phyloP scores from a whole-genome alignment of 2,797 vertebrate genomes.

The Ibycter americanus region DNA sequence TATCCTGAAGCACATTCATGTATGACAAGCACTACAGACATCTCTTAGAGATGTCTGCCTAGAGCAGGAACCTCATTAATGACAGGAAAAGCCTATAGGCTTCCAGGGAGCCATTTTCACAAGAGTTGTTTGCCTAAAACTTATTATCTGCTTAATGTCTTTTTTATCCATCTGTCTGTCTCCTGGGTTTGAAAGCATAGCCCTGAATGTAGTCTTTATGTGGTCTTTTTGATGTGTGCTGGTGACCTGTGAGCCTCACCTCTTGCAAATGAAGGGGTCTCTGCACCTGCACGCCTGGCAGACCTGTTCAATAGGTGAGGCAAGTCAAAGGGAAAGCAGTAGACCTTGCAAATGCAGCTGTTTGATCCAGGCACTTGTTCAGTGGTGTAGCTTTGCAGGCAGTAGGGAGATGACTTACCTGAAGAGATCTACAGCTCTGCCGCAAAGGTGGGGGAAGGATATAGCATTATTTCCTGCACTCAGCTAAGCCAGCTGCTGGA shows the following conservation, averaged over 20 bases:
- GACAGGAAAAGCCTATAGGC: slow-evolving; percentile 16
- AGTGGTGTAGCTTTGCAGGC: background rate
- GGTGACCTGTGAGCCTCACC: slow-evolving; percentile 46
- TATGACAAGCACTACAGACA: background rate
- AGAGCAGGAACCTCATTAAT: slow-evolving; percentile 16
- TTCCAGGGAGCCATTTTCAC: slow-evolving; percentile 29
- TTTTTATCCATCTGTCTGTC: slow-evolving; percentile 14
- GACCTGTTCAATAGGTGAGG: background rate
- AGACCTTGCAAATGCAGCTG: background rate
- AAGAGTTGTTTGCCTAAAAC: background rate
- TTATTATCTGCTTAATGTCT: slow-evolving; percentile 19
- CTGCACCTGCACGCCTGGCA: slow-evolving; percentile 1
- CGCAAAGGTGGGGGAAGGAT: background rate
- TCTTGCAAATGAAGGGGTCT: background rate
- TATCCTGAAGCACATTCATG: background rate
- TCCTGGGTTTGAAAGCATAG: slow-evolving; percentile 16
- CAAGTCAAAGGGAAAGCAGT: background rate
- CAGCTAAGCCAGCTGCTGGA: background rate
- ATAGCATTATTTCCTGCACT: background rate
- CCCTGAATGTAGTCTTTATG: slow-evolving; percentile 34
- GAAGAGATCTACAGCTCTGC: background rate
- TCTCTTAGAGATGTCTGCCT: background rate
- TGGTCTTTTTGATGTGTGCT: slow-evolving; percentile 50
- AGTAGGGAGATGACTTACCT: background rate
- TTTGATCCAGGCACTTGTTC: background rate